A percentile compares a stretch with the other conserved stretches of the same genome.
Evolutionary conservation across 2,888 invertebrate genomes (phyloP).

Genomic region (Ceratothoa steindachneri): DNA sequence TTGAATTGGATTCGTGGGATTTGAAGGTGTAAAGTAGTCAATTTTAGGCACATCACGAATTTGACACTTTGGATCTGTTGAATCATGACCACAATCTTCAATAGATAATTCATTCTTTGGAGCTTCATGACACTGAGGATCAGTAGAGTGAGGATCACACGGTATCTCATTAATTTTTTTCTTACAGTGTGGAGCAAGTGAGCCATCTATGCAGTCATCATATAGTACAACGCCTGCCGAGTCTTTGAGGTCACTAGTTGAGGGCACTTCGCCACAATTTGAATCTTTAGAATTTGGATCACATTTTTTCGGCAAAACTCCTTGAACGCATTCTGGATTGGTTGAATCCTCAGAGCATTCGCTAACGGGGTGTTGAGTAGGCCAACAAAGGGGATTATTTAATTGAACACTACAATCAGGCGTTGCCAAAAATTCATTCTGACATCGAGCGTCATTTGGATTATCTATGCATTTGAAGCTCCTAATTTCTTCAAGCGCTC

Average conservation of each 20-base stretch:
- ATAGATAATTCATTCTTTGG: conserved; percentile 45
- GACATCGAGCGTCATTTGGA: too few relatives aligned
- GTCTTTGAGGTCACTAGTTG: too few relatives aligned
- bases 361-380: background rate
- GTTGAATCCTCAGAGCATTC: background rate
- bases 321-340: conserved; percentile 14
- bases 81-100: conserved; percentile 19
- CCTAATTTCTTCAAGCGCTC: too few relatives aligned
- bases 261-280: conserved; percentile 18
- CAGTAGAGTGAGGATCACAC: conserved; percentile 6
- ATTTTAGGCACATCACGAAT: conserved; percentile 21
- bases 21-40: too few relatives aligned
- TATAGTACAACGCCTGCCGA: too few relatives aligned
- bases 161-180: background rate
- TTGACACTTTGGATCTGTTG: conserved; percentile 28
- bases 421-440: too few relatives aligned
- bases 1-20: background rate
- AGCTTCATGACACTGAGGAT: conserved; percentile 21
- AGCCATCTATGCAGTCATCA: background rate
- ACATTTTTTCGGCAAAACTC: too few relatives aligned
- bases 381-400: conserved; percentile 49
- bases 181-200: background rate
- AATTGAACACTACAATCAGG: too few relatives aligned
- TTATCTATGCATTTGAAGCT: too few relatives aligned
- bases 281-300: conserved; percentile 18